Base-by-base conservation (phyloP, 2,888 invertebrate species). In the Synergus itoensis region DNA sequence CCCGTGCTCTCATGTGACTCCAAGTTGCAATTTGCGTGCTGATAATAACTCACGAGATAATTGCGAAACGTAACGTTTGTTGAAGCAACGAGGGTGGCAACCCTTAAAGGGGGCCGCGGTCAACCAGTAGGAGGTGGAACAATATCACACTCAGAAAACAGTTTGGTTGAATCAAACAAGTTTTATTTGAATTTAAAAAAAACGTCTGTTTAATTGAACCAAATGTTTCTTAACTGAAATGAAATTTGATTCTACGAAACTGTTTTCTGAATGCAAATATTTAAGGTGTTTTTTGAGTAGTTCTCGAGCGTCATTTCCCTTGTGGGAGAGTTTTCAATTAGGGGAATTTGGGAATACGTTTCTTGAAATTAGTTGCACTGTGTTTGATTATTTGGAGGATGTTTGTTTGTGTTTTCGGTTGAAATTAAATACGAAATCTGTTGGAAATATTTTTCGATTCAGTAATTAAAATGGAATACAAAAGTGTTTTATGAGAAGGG, bases 311-410 rank as follows among this genome's bases (percentile, higher is more conserved):
- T 60, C 4, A 21, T 60, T 60, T 60, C 21, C 2, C 18, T 11
- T 18, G 11, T 60, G 11, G 11, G 21, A 18, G 60, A 18, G 18
- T 60, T n/a, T 48, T n/a, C n/a, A 14, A 48, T 4, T 5, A 4
- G 4, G 48, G 16, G 4, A 16, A 11, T 57, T 57, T 57, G 36
- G 36, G 36, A 36, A 8, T 9, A 7, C 0, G 48, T 16, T 14
- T 48, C 48, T 16, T 8, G 57, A 53, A 16, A n/a, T 53, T 53
- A 16, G 5, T n/a, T 11, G 7, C 9, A 21, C 9, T 11, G 21
- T 60, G 60, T 11, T 18, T 60, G 21, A 60, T 60, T 4, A 60
- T 18, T 60, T 60, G 60, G 60, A n/a, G 60, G 60, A 60, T 60
- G n/a, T 60, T 60, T 57, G 9, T 57, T 57, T 45, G 1, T 60